These are phyloP conservation scores for Silurus asotus DNA, from an alignment of 2,113 vertebrate genomes.

Conservation along the genomic window DNA sequence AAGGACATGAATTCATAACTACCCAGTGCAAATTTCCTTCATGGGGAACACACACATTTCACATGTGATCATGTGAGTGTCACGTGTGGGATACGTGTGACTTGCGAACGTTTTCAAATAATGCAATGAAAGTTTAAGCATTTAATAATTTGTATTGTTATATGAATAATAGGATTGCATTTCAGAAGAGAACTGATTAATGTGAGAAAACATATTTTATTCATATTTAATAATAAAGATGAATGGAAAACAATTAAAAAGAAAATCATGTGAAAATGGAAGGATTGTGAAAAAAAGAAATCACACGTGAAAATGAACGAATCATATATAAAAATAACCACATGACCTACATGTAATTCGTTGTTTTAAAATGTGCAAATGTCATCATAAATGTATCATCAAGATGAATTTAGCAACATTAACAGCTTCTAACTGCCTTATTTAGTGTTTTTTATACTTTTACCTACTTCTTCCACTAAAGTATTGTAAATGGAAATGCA, in stretches of 20 bases:
- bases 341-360: background rate
- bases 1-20: background rate
- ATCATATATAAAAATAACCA: background rate
- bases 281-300: background rate
- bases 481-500: background rate
- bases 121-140: too few relatives aligned
- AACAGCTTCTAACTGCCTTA: background rate
- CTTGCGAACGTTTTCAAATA: too few relatives aligned
- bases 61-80: background rate
- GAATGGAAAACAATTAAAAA: background rate
- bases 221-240: too few relatives aligned
- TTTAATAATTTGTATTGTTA: too few relatives aligned
- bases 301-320: background rate
- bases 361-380: background rate
- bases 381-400: background rate
- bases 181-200: background rate
- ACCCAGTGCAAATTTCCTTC: background rate
- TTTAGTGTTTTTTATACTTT: background rate
- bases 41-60: background rate
- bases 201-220: background rate
- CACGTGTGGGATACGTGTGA: too few relatives aligned
- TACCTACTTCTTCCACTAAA: background rate
- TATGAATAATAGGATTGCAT: background rate
- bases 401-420: background rate
- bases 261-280: background rate